Evolutionary conservation across 2,888 invertebrate species (phyloP).

Genomic region (Aquatica leii): DNA sequence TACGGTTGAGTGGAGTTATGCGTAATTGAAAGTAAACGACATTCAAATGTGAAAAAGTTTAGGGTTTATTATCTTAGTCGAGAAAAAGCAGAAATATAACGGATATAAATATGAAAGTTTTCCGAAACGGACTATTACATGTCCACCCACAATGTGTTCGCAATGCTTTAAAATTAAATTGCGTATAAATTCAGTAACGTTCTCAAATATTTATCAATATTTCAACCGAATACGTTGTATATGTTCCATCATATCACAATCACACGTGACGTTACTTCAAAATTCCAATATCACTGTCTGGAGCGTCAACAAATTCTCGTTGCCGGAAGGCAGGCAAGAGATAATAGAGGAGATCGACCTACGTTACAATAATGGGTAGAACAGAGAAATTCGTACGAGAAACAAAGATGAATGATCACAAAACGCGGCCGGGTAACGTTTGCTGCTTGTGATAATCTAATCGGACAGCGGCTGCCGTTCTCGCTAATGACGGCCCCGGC

Average conservation of each 20-base stretch:
- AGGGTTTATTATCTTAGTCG: too few species aligned
- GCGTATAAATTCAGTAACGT: conserved; percentile 26
- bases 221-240: conserved; percentile 39
- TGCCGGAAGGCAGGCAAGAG: conserved; percentile 42
- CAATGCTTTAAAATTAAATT: conserved; percentile 23
- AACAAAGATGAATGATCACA: conserved; percentile 21
- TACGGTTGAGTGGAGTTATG: too few species aligned
- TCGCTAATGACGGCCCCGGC: conserved; percentile 59
- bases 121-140: too few species aligned
- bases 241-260: conserved; percentile 45
- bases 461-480: conserved; percentile 61
- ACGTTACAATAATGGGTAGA: conserved; percentile 8
- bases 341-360: conserved; percentile 36
- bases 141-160: too few species aligned
- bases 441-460: conserved; percentile 57
- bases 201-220: conserved; percentile 29
- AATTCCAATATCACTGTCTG: conserved; percentile 44
- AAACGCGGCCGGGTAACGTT: conserved; percentile 34
- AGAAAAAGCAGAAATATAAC: too few species aligned
- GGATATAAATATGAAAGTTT: too few species aligned
- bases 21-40: too few species aligned
- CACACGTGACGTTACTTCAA: conserved; percentile 46
- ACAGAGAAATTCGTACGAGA: conserved; percentile 20
- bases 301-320: conserved; percentile 46
- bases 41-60: too few species aligned